Evolutionary conservation across 2,113 vertebrate species (phyloP), one percentile per base, ranked within the genome.

Genomic region (Podarcis raffonei): DNA sequence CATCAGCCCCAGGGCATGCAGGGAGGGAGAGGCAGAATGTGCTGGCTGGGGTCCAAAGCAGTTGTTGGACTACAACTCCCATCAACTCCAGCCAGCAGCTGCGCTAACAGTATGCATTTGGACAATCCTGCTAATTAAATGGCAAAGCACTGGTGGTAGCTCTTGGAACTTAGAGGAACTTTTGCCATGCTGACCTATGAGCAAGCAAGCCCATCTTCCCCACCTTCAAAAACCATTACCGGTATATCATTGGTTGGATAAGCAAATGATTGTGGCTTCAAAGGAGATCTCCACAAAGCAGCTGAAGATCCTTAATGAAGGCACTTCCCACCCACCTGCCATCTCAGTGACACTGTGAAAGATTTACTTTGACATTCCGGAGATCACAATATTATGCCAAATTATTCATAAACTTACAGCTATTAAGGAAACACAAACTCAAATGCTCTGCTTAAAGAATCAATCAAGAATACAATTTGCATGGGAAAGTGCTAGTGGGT

Each of bases 131-230:
- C 72, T 87, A 35, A 72, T 48, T 59, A 42, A 62, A 35, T 48
- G 25, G 18, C 13, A 13, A 32, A 30, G 15, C n/a, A 16, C 48
- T 7, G 7, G 35, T 71, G 42, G 53, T 69, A 57, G 27, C 30
- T 42, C 57, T 76, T 62, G 68, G 65, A 32, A 11, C 9, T 32
- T n/a, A 37, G 32, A 76, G 72, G 39, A 42, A 42, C 4, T 0
- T 0, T 83, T 71, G 16, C n/a, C 65, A 6, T 16, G 2, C 0
- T 1, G 32, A 53, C 1, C 1, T 75, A 11, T 74, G 20, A n/a
- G 11, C 37, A 8, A 0, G 0, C 68, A 72, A 74, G 13, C 0
- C 0, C n/a, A 23, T 12, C n/a, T 75, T 15, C 35, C 6, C n/a
- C 53, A 13, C 84, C 65, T 84, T 77, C 71, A 74, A 68, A 68